phyloP scores from a whole-genome alignment of 2,797 vertebrate species.

The Scleropages formosus region DNA sequence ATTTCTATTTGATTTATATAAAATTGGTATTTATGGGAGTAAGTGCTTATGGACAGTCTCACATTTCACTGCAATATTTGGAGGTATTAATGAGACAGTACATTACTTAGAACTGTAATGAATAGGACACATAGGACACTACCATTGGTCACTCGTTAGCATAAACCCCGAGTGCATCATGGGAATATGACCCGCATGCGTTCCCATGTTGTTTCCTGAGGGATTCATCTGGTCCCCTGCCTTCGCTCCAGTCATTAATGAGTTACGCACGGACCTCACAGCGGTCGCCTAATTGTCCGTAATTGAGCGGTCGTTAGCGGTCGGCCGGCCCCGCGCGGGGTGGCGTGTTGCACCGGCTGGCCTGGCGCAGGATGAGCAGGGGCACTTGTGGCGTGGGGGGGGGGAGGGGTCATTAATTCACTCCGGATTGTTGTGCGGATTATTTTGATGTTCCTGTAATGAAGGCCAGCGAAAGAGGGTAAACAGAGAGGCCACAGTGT shows the following conservation, averaged over 20 bases:
- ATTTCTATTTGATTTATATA: constrained; percentile 50
- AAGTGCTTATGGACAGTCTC: not conserved
- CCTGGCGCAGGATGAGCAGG: constrained; percentile 24
- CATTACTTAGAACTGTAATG: not conserved
- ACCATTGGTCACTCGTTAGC: constrained; percentile 44
- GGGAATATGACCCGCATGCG: constrained; percentile 48
- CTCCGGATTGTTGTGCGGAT: constrained; percentile 62
- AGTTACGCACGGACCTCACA: constrained; percentile 70
- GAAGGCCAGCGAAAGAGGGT: constrained; percentile 66
- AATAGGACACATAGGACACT: not conserved
- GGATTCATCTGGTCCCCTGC: constrained; percentile 59
- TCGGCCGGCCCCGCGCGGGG: constrained; percentile 56
- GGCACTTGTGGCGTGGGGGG: constrained; percentile 60
- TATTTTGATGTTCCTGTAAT: constrained; percentile 75
- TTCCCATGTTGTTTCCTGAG: constrained; percentile 50
- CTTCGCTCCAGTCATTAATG: constrained; percentile 63
- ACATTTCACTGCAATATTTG: not conserved
- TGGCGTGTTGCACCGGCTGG: constrained; percentile 16
- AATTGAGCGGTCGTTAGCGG: constrained; percentile 73
- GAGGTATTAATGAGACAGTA: not conserved
- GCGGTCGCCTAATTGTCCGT: constrained; percentile 68
- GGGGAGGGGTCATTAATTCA: constrained; percentile 70
- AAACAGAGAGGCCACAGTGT: constrained; percentile 60
- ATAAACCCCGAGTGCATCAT: constrained; percentile 36
- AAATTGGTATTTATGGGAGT: constrained; percentile 43